phyloP scores from a whole-genome alignment of 1,140 invertebrate genomes.

The Oscheius sp. region DNA sequence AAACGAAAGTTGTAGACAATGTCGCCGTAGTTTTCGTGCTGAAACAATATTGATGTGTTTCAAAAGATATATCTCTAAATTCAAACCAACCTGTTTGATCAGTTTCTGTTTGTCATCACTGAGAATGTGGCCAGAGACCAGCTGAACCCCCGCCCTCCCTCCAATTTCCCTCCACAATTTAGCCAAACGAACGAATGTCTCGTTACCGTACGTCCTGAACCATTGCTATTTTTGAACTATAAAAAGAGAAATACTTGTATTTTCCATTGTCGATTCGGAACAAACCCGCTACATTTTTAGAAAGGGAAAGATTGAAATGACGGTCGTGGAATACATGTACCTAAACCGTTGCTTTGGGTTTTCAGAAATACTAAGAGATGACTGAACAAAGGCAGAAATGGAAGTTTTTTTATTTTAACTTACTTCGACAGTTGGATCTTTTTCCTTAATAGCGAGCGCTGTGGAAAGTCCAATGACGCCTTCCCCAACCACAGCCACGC shows the following conservation, averaged over 20 bases:
- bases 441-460: constrained; percentile 66
- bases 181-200: constrained; percentile 29
- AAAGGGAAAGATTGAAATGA: constrained; percentile 15
- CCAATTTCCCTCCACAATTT: constrained; percentile 34
- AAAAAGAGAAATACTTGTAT: neutral
- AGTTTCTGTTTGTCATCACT: constrained; percentile 31
- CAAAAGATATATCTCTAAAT: neutral
- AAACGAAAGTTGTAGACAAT: constrained; percentile 59
- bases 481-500: constrained; percentile 69
- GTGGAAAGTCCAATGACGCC: constrained; percentile 69
- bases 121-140: constrained; percentile 38
- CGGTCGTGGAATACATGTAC: constrained; percentile 22
- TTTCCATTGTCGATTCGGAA: constrained; percentile 37
- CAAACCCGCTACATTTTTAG: constrained; percentile 28
- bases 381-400: neutral
- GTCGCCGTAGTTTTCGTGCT: constrained; percentile 36
- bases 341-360: neutral
- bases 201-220: constrained; percentile 33
- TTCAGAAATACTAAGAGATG: too few species aligned
- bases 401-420: neutral
- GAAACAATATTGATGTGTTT: neutral
- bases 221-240: neutral
- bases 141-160: constrained; percentile 37
- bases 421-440: constrained; percentile 60
- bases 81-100: constrained; percentile 9